Evolutionary conservation across 2,113 vertebrate species (phyloP).

Genomic region (Hyaena hyaena): DNA sequence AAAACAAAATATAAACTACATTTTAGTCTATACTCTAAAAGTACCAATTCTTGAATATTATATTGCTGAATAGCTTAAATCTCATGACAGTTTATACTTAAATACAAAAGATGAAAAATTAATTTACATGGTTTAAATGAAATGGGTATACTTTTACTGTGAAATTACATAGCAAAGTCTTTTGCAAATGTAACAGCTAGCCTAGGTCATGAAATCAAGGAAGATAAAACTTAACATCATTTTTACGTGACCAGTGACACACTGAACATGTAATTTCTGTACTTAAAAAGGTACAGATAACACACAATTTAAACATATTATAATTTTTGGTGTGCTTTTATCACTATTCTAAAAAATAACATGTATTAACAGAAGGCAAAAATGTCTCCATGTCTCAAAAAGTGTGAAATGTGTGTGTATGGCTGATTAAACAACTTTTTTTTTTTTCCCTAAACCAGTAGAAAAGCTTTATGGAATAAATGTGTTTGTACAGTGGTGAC

Average conservation of each 20-base stretch:
- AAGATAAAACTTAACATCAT: conserved; percentile 6
- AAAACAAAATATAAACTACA: neutral
- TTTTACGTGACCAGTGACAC: neutral
- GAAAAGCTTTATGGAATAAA: conserved; percentile 81
- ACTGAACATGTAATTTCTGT: neutral
- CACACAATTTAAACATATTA: conserved; percentile 49
- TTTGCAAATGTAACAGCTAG: neutral
- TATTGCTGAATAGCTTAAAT: neutral
- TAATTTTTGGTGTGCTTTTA: neutral
- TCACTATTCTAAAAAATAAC: neutral
- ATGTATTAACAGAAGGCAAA: conserved; percentile 38
- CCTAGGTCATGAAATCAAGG: neutral
- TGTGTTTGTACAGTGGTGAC: conserved; percentile 90
- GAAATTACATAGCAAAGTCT: neutral
- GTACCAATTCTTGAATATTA: neutral
- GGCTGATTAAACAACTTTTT: conserved; percentile 66
- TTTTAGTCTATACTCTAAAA: neutral
- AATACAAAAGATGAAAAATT: neutral
- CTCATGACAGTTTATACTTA: neutral
- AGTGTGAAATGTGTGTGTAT: neutral
- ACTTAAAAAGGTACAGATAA: neutral
- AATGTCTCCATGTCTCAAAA: conserved; percentile 58
- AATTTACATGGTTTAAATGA: conserved; percentile 6
- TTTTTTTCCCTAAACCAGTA: conserved; percentile 21
- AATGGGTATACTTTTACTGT: neutral